Base-by-base conservation (phyloP, 2,888 invertebrate genomes). In the Cremastobaeus sp. region DNA sequence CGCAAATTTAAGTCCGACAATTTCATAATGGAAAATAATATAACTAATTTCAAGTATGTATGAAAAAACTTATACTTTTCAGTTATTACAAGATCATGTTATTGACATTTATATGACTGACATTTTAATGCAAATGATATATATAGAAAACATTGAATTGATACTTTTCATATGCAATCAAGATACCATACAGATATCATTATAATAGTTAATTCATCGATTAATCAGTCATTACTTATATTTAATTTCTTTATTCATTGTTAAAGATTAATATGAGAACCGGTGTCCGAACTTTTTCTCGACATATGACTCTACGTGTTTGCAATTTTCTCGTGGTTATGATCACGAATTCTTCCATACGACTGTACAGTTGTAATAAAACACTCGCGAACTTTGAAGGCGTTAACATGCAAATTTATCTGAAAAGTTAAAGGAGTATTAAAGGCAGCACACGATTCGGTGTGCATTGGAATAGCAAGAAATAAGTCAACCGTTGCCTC, bases 321-420 rank as follows among this genome's bases (percentile, higher is more conserved):
- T 25, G 41, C 9, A 39, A 5, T n/a, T 55, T 57, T 57, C 57
- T 34, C 45, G 45, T 28, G 12, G 11, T 34, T 48, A 11, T 15
- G 34, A 34, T 34, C 34, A 34, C 18, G 34, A 48, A 35, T 28
- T 30, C 17, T 25, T 28, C 39, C 39, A 21, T 43, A 34, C 21
- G n/a, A 45, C 21, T 57, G 21, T 21, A 57, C 9, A 12, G 30
- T 15, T 9, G 8, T 15, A 39, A 32, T 55, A 41, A 30, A 55
- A 41, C 14, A 41, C 20, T 43, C 17, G 32, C 55, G 14, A 32
- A 54, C 17, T 45, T 43, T 34, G 25, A 32, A 47, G 21, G 60
- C 39, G 48, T 39, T 28, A 35, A 39, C 18, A 37, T 47, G 47
- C 5, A 60, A 45, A 37, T 60, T 17, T 28, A 32, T 39, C 14